Evolutionary conservation across 2,888 invertebrate species (phyloP), one percentile per base, ranked within the genome.

Genomic region (Ptychoptera albimana): DNA sequence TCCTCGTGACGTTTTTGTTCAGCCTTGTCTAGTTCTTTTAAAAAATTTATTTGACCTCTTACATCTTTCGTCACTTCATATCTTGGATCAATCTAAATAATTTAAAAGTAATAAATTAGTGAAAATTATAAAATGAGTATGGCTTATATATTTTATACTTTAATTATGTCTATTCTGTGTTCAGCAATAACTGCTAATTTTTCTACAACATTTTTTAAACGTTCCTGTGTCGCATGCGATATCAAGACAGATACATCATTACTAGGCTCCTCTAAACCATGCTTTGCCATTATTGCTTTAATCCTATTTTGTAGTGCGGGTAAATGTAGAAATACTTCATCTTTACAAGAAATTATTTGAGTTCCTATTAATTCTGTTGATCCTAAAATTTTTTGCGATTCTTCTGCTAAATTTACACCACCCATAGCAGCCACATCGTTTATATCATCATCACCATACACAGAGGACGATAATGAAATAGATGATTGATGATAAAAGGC

Each of bases 371-470:
- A 78, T 57, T 91, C 88, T 2, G 88, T 85, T 12, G 87, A 81
- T 11, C 89, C 89, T 48, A 96, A 73, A 57, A 96, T 96, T 63
- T 89, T 79, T 63, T 92, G 92, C 34, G 87, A 84, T 67, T 97
- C 96, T 67, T 97, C 96, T 1, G 87, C 86, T 56, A 97, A 72
- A 69, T 97, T 97, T 45, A 97, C 96, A 42, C 96, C 96, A 50
- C 96, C 96, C 96, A 97, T 96, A 9, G 96, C 93, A 30, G 96
- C 94, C 11, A 97, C 96, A 69, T 97, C 96, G 60, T 96, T 97
- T 57, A 96, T 93, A 63, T 97, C 94, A 61, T 94, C 94, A 58
- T 93, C 92, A 37, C 87, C 89, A 49, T 74, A 74, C 53, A 65
- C 60, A 12, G 64, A 61, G 31, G 64, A 77, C 68, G 63, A 64